These are phyloP conservation scores for Morinoia aosen DNA, from an alignment of 2,888 invertebrate species.

Conservation along the genomic window DNA sequence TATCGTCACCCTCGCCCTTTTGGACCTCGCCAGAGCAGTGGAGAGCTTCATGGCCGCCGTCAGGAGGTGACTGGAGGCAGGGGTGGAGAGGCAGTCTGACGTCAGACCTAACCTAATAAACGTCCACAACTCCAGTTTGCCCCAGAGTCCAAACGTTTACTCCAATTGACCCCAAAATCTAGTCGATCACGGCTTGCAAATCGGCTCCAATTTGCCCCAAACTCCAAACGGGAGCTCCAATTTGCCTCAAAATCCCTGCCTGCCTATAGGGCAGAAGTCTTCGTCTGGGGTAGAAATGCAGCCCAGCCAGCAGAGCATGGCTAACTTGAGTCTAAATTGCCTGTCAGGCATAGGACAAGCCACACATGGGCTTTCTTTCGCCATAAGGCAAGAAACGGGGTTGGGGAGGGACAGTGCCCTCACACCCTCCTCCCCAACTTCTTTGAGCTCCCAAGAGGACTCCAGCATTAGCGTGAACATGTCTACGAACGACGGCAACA, in stretches of 20 bases:
- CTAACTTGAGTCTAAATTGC: background rate
- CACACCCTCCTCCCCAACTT: background rate
- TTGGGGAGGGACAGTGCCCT: background rate
- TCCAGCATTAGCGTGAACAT: background rate
- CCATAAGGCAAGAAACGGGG: background rate
- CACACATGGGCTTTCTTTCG: background rate
- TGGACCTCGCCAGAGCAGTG: too few relatives aligned
- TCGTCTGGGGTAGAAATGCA: background rate
- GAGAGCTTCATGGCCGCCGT: too few relatives aligned
- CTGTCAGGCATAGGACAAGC: background rate
- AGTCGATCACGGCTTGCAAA: too few relatives aligned
- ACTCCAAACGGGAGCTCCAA: too few relatives aligned
- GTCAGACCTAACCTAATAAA: too few relatives aligned
- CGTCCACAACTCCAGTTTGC: background rate
- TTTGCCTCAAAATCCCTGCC: background rate
- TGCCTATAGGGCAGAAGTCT: background rate
- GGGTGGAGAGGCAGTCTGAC: background rate
- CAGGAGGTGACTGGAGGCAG: too few relatives aligned
- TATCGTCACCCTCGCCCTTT: background rate
- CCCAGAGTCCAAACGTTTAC: too few relatives aligned
- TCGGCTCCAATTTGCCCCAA: too few relatives aligned
- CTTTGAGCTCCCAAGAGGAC: constrained; percentile 29
- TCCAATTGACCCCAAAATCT: background rate
- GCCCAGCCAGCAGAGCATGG: background rate
- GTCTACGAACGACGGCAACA: background rate